Percentiles rank a stretch among this genome's conserved stretches.
These are phyloP conservation scores for Botrylloides violaceus DNA, from an alignment of 23 tunicate genomes.

Conservation along the genomic window DNA sequence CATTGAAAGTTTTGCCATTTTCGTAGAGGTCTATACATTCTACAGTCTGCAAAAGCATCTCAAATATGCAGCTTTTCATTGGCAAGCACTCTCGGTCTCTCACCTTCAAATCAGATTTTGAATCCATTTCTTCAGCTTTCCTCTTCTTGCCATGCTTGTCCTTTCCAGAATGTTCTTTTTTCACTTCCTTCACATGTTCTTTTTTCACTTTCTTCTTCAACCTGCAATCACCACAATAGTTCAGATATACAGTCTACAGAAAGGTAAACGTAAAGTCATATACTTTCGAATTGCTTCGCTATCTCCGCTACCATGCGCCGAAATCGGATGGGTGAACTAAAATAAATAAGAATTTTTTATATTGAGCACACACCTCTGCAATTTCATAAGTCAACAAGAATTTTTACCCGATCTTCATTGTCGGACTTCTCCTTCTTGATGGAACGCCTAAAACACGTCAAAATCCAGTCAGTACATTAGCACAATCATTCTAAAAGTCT, in stretches of 20 bases:
- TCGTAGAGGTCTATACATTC: too few relatives aligned
- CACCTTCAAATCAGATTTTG: conserved; percentile 4
- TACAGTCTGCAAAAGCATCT: too few relatives aligned
- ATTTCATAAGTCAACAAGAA: background rate
- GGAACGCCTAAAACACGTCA: background rate
- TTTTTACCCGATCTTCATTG: background rate
- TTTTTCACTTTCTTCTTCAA: conserved; percentile 52
- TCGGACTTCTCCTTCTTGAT: background rate
- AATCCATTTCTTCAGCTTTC: conserved; percentile 33
- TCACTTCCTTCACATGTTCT: conserved; percentile 40
- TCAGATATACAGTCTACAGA: background rate
- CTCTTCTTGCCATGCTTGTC: conserved; percentile 67
- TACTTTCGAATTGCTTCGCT: background rate
- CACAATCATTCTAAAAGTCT: too few relatives aligned
- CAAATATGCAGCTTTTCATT: too few relatives aligned
- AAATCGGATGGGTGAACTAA: background rate
- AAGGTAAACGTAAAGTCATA: background rate
- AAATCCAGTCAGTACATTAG: too few relatives aligned
- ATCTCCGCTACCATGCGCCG: background rate
- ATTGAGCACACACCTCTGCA: too few relatives aligned
- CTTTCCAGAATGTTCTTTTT: conserved; percentile 51
- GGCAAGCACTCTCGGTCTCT: too few relatives aligned
- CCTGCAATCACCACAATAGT: conserved; percentile 15
- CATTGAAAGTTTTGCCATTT: too few relatives aligned
- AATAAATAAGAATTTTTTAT: background rate